Base-by-base conservation (phyloP, 2,113 vertebrate species). In the Heterotis niloticus region DNA sequence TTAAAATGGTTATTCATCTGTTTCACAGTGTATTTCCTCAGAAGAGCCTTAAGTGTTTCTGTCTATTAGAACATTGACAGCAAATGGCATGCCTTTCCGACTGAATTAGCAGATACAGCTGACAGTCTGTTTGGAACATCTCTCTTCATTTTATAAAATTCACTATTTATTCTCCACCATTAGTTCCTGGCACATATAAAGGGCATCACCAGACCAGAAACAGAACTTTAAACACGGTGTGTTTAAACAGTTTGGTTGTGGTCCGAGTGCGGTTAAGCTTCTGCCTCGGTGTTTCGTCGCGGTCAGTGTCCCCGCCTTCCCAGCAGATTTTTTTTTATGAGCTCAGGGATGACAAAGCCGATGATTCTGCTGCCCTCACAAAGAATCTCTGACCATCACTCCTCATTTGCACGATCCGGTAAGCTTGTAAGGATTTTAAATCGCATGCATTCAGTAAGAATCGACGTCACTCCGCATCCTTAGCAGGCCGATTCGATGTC, bases 331-430 rank as follows among this genome's bases (percentile, higher is more conserved):
- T 26, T 23, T 74, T 26, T 23, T 16, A 57, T 17, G 71, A 54
- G 69, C n/a, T 12, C 71, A 29, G 10, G 51, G 54, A 74, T 17
- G 71, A 26, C 13, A 23, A 54, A 20, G 23, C 24, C 71, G 57
- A 28, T 14, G n/a, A 57, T 57, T 59, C 12, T 51, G 23, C 71
- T 12, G 54, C n/a, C 54, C 54, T n/a, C 51, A 74, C 57, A 74
- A 74, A 57, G 57, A 57, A n/a, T 14, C 24, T n/a, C 26, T 57
- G 54, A 13, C 54, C 20, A 24, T 57, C 57, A 74, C 56, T 52
- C 51, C 71, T 72, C 69, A 72, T 72, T 72, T 72, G 69, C 69
- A 72, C 44, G 52, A 23, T 72, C 54, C 52, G 34, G 34, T 54
- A 72, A 51, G 52, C 7, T 44, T 44, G 34, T 44, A 44, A 44